Percentiles rank a stretch among this genome's conserved stretches.
These are phyloP conservation scores for Drosophila niveifrons DNA, from an alignment of 2,888 invertebrate species.

Conservation along the genomic window DNA sequence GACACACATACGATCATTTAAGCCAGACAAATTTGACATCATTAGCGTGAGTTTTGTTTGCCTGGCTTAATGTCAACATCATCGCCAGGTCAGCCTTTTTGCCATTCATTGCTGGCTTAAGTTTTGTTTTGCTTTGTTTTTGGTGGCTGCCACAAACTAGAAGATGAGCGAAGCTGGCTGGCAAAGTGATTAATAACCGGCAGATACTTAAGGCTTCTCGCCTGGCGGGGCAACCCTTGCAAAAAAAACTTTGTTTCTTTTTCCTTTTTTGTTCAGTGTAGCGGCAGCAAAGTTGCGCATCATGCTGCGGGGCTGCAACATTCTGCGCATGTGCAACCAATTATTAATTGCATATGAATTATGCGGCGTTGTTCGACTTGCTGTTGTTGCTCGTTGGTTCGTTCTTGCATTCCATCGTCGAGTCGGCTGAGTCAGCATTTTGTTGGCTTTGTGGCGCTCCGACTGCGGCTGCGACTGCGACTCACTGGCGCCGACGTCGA, in stretches of 20 bases:
- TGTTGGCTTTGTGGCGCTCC: constrained; percentile 59
- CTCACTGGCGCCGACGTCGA: constrained; percentile 61
- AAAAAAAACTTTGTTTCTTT: background rate
- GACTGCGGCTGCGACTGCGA: constrained; percentile 26
- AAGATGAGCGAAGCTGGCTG: constrained; percentile 14
- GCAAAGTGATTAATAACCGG: constrained; percentile 23
- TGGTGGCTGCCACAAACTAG: background rate
- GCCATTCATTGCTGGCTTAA: constrained; percentile 1
- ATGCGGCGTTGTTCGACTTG: constrained; percentile 54
- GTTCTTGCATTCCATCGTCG: constrained; percentile 53
- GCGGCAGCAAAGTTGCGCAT: constrained; percentile 55
- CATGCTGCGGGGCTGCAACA: constrained; percentile 67
- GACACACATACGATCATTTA: constrained; percentile 29
- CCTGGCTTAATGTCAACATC: constrained; percentile 27
- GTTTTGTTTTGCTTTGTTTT: background rate
- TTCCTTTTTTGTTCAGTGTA: constrained; percentile 44
- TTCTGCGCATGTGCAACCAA: constrained; percentile 79
- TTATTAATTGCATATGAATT: constrained; percentile 83
- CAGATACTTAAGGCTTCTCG: constrained; percentile 3
- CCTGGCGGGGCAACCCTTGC: background rate
- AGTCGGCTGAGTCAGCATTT: constrained; percentile 71
- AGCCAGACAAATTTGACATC: constrained; percentile 42
- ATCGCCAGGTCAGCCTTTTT: background rate
- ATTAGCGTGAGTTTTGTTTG: constrained; percentile 34
- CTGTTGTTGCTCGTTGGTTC: constrained; percentile 24